Evolutionary conservation across 1,140 invertebrate species (phyloP).

Genomic region (Heliconius eleuchia): DNA sequence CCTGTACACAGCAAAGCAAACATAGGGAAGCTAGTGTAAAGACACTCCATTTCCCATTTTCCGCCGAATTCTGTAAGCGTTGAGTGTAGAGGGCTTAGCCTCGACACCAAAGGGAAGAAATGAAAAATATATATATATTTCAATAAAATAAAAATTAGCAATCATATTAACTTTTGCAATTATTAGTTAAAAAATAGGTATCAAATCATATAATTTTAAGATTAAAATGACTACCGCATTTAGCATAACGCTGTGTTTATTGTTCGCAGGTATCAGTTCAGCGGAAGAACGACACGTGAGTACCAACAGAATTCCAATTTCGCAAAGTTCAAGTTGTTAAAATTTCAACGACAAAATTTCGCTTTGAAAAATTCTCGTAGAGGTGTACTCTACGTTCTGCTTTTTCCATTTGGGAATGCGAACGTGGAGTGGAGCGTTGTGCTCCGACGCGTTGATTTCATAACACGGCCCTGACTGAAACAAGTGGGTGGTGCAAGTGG

Average conservation of each 20-base stretch:
- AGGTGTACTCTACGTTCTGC: conserved; percentile 58
- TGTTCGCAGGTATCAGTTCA: conserved; percentile 85
- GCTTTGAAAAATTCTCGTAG: conserved; percentile 70
- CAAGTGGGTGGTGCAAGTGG: conserved; percentile 76
- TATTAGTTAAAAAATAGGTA: neutral
- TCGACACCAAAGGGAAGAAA: no score
- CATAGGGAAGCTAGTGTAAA: no score
- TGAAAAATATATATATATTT: no score
- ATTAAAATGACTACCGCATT: neutral
- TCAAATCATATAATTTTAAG: neutral
- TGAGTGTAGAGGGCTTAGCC: no score
- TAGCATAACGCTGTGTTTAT: conserved; percentile 37
- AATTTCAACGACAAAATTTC: conserved; percentile 64
- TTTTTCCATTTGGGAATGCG: conserved; percentile 74
- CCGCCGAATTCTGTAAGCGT: no score
- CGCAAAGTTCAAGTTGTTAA: conserved; percentile 60
- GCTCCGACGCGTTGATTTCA: conserved; percentile 80
- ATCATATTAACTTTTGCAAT: neutral
- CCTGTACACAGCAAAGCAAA: no score
- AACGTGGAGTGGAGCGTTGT: conserved; percentile 66
- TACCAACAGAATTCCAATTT: conserved; percentile 69
- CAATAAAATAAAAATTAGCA: neutral
- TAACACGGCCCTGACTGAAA: conserved; percentile 73
- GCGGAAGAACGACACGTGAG: conserved; percentile 87
- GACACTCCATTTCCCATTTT: no score